phyloP scores from a whole-genome alignment of 2,888 invertebrate genomes.

The Elmis aenea region DNA sequence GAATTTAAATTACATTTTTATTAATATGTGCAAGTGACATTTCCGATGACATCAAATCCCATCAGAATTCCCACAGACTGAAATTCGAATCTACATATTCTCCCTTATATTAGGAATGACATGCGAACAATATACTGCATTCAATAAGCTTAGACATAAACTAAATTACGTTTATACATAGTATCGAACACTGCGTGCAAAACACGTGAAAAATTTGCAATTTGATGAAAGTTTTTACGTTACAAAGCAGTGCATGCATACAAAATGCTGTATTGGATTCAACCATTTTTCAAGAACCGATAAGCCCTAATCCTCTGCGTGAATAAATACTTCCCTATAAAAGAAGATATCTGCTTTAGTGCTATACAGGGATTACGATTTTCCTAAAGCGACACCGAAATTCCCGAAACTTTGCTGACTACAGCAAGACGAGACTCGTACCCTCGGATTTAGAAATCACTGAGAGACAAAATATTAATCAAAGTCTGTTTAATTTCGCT shows the following conservation, averaged over 20 bases:
- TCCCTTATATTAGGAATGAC: no score
- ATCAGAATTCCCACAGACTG: no score
- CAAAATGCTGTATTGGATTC: conserved; percentile 34
- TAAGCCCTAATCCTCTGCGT: conserved; percentile 39
- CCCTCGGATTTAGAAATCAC: conserved; percentile 4
- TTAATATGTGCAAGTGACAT: no score
- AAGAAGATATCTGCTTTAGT: conserved; percentile 39
- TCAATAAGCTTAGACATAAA: no score
- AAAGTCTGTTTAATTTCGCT: conserved; percentile 25
- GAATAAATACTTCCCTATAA: conserved; percentile 41
- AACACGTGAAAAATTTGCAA: conserved; percentile 39
- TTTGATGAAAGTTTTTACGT: conserved; percentile 36
- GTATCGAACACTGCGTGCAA: conserved; percentile 16
- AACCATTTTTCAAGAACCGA: conserved; percentile 37
- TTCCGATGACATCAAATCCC: no score
- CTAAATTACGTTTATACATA: no score
- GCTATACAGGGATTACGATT: conserved; percentile 36
- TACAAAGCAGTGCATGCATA: conserved; percentile 32
- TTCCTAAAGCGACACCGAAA: conserved; percentile 34
- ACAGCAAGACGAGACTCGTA: conserved; percentile 2
- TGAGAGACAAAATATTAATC: conserved; percentile 23
- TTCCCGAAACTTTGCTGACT: conserved; percentile 10
- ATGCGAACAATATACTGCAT: no score
- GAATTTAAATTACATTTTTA: no score
- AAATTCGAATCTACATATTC: no score